These are phyloP conservation scores for Erebia palarica DNA, from an alignment of 2,888 invertebrate genomes.

Conservation along the genomic window DNA sequence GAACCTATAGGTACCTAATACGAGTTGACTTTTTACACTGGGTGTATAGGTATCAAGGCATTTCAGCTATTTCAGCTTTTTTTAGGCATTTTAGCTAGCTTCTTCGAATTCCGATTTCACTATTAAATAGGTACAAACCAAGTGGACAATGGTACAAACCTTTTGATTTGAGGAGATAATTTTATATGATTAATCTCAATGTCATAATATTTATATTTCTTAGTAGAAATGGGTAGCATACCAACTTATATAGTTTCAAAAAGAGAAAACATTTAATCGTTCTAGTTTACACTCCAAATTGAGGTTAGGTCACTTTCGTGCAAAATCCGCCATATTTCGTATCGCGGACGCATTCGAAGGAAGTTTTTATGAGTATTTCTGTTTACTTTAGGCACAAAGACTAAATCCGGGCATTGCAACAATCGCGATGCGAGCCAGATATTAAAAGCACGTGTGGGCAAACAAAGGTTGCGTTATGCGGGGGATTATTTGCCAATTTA, in stretches of 20 bases:
- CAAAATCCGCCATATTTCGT: slow-evolving; percentile 3
- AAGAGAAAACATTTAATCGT: not conserved
- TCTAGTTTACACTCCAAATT: not conserved
- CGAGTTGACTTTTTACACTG: too few relatives aligned
- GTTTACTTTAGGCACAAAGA: slow-evolving; percentile 79
- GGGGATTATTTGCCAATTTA: slow-evolving; percentile 83
- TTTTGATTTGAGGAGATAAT: too few relatives aligned
- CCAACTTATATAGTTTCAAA: not conserved
- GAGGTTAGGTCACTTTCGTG: slow-evolving; percentile 9
- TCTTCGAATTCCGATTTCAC: too few relatives aligned
- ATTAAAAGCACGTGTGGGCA: slow-evolving; percentile 83
- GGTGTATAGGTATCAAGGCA: too few relatives aligned
- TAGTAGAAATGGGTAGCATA: too few relatives aligned
- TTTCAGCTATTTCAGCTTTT: too few relatives aligned
- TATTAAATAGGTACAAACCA: too few relatives aligned
- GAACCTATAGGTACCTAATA: too few relatives aligned
- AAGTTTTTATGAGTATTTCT: slow-evolving; percentile 64
- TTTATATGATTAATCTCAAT: too few relatives aligned
- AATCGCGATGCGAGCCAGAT: slow-evolving; percentile 60
- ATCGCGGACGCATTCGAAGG: slow-evolving; percentile 44
- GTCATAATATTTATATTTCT: too few relatives aligned
- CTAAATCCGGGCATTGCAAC: slow-evolving; percentile 76
- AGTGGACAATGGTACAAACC: too few relatives aligned
- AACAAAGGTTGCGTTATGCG: slow-evolving; percentile 83
- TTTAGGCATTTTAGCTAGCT: too few relatives aligned